These are phyloP conservation scores for Melanerpes aurifrons DNA, from an alignment of 2,113 vertebrate species.

Conservation along the genomic window DNA sequence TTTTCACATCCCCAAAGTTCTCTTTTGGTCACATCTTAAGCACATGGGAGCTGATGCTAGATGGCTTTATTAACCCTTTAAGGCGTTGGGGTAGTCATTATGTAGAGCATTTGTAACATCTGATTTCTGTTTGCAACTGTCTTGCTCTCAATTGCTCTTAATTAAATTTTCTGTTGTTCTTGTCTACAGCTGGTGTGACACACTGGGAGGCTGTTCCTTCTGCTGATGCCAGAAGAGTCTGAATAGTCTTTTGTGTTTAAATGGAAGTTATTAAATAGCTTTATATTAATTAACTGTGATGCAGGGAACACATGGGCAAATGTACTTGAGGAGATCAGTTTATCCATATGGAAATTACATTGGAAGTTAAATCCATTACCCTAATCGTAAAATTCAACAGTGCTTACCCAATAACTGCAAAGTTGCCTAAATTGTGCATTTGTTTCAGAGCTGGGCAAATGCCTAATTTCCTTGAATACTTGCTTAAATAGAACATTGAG, in stretches of 20 bases:
- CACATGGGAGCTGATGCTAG: not conserved
- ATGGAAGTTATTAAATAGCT: conserved; percentile 60
- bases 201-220: conserved; percentile 45
- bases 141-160: not conserved
- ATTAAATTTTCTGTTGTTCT: conserved; percentile 44
- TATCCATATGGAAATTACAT: conserved; percentile 45
- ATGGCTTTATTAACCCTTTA: not conserved
- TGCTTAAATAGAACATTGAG: conserved; percentile 24
- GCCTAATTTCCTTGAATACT: conserved; percentile 18
- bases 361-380: conserved; percentile 51
- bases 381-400: conserved; percentile 33
- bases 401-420: conserved; percentile 17
- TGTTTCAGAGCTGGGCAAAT: conserved; percentile 6
- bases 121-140: conserved; percentile 39
- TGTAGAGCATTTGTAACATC: not conserved
- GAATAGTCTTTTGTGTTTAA: conserved; percentile 63
- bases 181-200: conserved; percentile 38
- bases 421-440: conserved; percentile 1
- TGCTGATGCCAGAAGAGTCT: conserved; percentile 43
- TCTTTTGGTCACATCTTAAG: not conserved
- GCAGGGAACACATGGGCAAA: conserved; percentile 45
- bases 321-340: conserved; percentile 26
- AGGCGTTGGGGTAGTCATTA: not conserved
- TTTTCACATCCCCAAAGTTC: not conserved
- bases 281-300: conserved; percentile 67